Evolutionary conservation across 2,888 invertebrate species (phyloP).

Genomic region (Campaea margaritaria): DNA sequence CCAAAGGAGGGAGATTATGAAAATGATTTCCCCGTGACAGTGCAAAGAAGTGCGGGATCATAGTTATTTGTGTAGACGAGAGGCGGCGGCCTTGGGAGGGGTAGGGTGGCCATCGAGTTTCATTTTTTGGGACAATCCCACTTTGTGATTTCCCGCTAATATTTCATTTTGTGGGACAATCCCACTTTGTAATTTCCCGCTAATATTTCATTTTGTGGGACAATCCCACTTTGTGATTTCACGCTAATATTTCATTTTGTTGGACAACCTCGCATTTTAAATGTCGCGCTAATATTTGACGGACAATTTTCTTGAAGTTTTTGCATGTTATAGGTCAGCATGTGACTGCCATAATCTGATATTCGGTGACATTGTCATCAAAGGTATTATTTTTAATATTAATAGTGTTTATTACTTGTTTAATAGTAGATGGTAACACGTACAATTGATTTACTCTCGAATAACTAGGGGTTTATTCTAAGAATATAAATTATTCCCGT

Average conservation of each 20-base stretch:
- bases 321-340: too few species aligned
- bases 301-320: too few species aligned
- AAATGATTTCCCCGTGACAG: constrained; percentile 15
- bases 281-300: background rate
- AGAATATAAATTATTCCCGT: too few species aligned
- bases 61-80: constrained; percentile 12
- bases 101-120: background rate
- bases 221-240: background rate
- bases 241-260: background rate
- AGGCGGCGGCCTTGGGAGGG: constrained; percentile 11
- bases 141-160: background rate
- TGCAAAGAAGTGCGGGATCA: constrained; percentile 16
- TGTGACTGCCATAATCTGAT: too few species aligned
- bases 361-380: too few species aligned
- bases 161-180: too few species aligned
- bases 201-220: background rate
- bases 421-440: too few species aligned
- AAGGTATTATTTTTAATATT: too few species aligned
- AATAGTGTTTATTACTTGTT: too few species aligned
- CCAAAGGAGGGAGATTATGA: constrained; percentile 9
- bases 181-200: background rate
- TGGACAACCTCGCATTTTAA: background rate
- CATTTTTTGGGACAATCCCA: background rate
- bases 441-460: too few species aligned
- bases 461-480: too few species aligned